Percentiles rank a stretch among this genome's conserved stretches.
These are phyloP conservation scores for Leptopilina boulardi DNA, from an alignment of 1,140 invertebrate species.

Conservation along the genomic window DNA sequence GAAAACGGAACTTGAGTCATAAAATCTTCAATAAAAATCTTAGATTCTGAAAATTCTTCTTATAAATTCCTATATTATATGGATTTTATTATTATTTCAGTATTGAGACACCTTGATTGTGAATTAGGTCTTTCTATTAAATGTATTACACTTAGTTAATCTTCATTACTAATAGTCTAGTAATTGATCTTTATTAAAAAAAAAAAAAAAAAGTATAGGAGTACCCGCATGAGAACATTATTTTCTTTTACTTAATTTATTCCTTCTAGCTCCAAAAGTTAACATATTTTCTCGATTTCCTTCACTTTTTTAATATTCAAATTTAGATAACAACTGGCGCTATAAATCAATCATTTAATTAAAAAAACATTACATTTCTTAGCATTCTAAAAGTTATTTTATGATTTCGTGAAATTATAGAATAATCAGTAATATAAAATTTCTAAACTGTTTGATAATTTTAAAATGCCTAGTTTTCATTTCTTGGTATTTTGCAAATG, in stretches of 20 bases:
- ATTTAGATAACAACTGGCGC: no score
- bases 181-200: constrained; percentile 56
- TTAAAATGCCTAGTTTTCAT: not conserved
- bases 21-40: not conserved
- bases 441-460: not conserved
- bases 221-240: constrained; percentile 59
- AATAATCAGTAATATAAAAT: not conserved
- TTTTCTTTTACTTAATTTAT: not conserved
- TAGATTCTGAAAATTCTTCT: not conserved
- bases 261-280: no score
- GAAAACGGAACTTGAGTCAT: not conserved
- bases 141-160: constrained; percentile 46
- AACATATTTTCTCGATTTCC: no score
- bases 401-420: not conserved
- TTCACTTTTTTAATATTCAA: no score
- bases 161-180: constrained; percentile 48
- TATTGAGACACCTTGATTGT: constrained; percentile 41
- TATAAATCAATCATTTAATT: no score
- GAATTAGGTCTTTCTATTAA: constrained; percentile 50
- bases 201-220: not conserved
- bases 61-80: not conserved
- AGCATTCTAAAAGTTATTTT: not conserved
- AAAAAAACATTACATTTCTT: not conserved
- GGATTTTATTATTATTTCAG: not conserved
- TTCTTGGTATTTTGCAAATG: not conserved